Conservation (phyloP, 2,797 vertebrate species). For the Kryptopterus vitreolus region DNA sequence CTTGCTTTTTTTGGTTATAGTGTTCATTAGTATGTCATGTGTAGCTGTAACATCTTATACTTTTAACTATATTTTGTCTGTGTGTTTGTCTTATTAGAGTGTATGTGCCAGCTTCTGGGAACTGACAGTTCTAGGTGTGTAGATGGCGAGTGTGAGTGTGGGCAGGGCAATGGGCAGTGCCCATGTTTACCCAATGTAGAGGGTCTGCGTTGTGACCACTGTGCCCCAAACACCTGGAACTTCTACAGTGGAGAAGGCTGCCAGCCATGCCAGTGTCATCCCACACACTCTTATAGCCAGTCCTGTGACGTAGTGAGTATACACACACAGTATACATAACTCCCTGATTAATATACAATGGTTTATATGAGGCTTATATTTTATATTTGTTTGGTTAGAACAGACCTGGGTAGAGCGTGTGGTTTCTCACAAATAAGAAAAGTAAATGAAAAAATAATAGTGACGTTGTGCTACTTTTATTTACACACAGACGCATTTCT, state of each 20-base stretch:
- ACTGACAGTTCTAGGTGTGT: conserved; percentile 74
- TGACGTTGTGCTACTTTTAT: too few species aligned
- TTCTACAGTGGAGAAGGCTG: conserved; percentile 83
- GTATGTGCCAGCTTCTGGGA: conserved; percentile 83
- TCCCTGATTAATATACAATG: neutral
- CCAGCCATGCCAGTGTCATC: conserved; percentile 80
- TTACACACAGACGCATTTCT: too few species aligned
- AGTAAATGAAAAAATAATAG: too few species aligned
- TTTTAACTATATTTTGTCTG: conserved; percentile 20
- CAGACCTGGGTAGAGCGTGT: too few species aligned
- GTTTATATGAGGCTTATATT: neutral
- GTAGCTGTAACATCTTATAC: neutral
- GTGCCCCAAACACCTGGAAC: conserved; percentile 85
- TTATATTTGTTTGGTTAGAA: neutral
- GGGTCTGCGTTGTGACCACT: conserved; percentile 88
- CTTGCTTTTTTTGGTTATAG: neutral
- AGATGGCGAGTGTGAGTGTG: conserved; percentile 79
- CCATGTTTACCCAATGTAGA: conserved; percentile 83
- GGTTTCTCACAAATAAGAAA: too few species aligned
- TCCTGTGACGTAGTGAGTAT: conserved; percentile 85
- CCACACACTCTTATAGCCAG: conserved; percentile 73
- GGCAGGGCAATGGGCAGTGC: conserved; percentile 83
- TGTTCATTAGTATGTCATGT: neutral
- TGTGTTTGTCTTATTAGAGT: conserved; percentile 74
- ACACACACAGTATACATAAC: conserved; percentile 1